A percentile compares a stretch with the other conserved stretches of the same genome.
These are phyloP conservation scores for Hartigia nigra DNA, from an alignment of 2,888 invertebrate species.

Conservation along the genomic window DNA sequence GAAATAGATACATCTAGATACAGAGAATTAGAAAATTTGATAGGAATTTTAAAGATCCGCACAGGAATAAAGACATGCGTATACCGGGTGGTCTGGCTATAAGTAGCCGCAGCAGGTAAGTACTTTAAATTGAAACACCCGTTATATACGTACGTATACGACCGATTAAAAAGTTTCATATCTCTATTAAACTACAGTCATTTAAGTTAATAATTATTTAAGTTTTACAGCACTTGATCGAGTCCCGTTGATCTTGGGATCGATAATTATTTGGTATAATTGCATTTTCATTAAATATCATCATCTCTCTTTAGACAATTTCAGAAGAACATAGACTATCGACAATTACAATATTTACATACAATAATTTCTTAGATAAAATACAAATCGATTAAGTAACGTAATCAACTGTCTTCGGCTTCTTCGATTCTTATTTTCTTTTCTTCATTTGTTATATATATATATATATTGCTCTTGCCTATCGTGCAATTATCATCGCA, in stretches of 20 bases:
- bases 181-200: slow-evolving; percentile 2
- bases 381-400: slow-evolving; percentile 42
- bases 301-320: slow-evolving; percentile 27
- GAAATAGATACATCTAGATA: slow-evolving; percentile 5
- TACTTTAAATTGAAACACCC: not conserved
- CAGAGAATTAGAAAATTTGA: not conserved
- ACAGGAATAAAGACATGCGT: slow-evolving; percentile 5
- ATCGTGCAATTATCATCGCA: not conserved
- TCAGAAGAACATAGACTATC: slow-evolving; percentile 22
- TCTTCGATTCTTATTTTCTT: slow-evolving; percentile 17
- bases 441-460: slow-evolving; percentile 21
- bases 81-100: not conserved
- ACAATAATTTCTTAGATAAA: slow-evolving; percentile 38
- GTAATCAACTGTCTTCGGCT: slow-evolving; percentile 13
- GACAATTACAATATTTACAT: slow-evolving; percentile 43
- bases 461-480: not conserved
- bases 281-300: slow-evolving; percentile 43
- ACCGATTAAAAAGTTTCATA: not conserved
- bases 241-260: not conserved
- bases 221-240: slow-evolving; percentile 12
- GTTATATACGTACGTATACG: not conserved
- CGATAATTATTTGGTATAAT: slow-evolving; percentile 51
- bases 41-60: not conserved
- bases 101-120: not conserved
- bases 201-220: slow-evolving; percentile 14